These are phyloP conservation scores for Anodontia alba DNA, from an alignment of 2,888 invertebrate genomes.

Conservation along the genomic window DNA sequence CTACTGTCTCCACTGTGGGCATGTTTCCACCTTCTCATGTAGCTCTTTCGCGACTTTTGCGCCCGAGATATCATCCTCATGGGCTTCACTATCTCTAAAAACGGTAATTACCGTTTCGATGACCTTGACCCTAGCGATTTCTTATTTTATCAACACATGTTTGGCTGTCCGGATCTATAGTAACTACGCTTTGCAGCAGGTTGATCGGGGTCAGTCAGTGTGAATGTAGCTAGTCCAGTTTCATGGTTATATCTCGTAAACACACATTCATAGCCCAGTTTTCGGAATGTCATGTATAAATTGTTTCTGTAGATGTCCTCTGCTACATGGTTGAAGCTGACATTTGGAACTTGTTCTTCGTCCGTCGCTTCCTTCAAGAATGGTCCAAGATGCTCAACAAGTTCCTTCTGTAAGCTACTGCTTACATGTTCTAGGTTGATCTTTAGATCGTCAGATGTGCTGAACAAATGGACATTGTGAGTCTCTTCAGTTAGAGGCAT, in stretches of 20 bases:
- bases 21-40: no score
- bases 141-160: neutral
- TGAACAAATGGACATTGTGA: neutral
- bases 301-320: conserved; percentile 3
- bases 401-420: neutral
- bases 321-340: neutral
- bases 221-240: neutral
- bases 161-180: neutral
- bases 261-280: neutral
- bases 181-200: neutral
- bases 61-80: no score
- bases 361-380: neutral
- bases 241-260: conserved; percentile 1
- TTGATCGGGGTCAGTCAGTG: neutral
- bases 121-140: no score
- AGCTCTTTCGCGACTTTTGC: no score
- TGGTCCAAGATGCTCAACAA: neutral
- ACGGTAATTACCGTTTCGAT: no score
- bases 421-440: neutral
- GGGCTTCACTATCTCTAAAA: no score
- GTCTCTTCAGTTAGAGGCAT: neutral
- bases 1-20: no score
- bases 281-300: neutral
- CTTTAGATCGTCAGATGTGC: neutral
- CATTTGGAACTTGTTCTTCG: neutral